Evolutionary conservation across 2,888 invertebrate genomes (phyloP), one percentile per base, ranked within the genome.

Genomic region (Plebejus anna): DNA sequence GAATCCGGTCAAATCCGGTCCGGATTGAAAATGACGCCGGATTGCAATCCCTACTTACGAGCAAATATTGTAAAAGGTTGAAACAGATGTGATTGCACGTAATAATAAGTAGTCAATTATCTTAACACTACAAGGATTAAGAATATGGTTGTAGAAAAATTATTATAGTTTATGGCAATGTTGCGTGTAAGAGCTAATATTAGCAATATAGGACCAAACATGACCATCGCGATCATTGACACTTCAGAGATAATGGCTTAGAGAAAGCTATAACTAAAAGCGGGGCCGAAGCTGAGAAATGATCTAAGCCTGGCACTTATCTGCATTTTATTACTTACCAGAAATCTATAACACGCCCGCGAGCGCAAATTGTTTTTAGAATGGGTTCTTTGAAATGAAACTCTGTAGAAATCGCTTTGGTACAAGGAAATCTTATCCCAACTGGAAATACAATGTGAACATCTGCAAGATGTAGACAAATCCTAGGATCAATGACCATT

Each of bases 331-430:
- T 66, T 66, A 36, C 66, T 66, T 66, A 66, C 66, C 32, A 66
- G 13, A 32, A 66, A 66, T 36, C 66, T 36, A 66, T 66, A 66
- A 66, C 32, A 66, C 13, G 13, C 11, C 32, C 32, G 66, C 66
- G 32, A 66, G 32, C 66, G 32, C 66, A 66, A 66, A 66, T 66
- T 66, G 16, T 36, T 66, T 66, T 66, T 32, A 11, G 66, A 66
- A 66, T 66, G 13, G 32, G 32, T 66, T 66, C 32, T 55, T 75
- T 77, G 73, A 55, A 78, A 73, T 22, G 59, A 47, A 77, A 76
- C 75, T 77, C 47, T 76, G 71, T 75, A 75, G n/a, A 75, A 75
- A 13, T 75, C 51, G 22, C 51, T 9, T 0, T 36, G 32, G 16
- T 13, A 66, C 32, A 66, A 66, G 61, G 61, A 66, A 66, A 16